phyloP scores from a whole-genome alignment of 1,140 invertebrate species.

The Temnothorax curvispinosus region DNA sequence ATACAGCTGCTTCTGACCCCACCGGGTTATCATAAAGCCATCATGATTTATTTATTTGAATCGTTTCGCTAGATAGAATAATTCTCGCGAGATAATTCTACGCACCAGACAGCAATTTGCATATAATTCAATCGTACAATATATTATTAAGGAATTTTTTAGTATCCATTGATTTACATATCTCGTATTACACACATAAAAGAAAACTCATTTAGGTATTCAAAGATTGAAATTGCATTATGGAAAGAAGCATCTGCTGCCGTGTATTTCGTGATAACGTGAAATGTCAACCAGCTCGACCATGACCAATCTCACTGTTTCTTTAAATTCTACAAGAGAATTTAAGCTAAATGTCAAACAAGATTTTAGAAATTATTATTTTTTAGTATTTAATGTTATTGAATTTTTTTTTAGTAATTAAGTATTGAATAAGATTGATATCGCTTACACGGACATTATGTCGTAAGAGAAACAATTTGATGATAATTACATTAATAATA shows the following conservation, averaged over 20 bases:
- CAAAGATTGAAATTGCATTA: not conserved
- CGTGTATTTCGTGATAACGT: not conserved
- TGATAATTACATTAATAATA: not conserved
- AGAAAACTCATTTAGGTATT: not conserved
- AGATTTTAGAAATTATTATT: not conserved
- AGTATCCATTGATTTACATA: not conserved
- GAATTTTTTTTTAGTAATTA: not conserved
- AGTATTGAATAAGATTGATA: not conserved
- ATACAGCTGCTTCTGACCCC: not conserved
- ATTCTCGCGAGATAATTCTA: not conserved
- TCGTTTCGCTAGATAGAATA: not conserved
- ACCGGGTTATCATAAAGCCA: not conserved
- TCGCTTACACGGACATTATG: not conserved
- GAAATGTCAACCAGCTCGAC: not conserved
- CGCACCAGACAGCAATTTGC: not conserved
- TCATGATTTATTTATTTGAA: not conserved
- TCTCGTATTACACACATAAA: not conserved
- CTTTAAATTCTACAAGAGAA: not conserved
- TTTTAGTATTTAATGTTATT: not conserved
- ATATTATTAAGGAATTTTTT: not conserved
- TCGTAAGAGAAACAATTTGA: not conserved
- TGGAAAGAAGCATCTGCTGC: not conserved
- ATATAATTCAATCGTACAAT: not conserved
- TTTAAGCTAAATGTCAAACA: conserved; percentile 1
- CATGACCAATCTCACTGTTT: not conserved